Evolutionary conservation across 2,888 invertebrate species (phyloP).

Genomic region (Alloscopus bannaensis): DNA sequence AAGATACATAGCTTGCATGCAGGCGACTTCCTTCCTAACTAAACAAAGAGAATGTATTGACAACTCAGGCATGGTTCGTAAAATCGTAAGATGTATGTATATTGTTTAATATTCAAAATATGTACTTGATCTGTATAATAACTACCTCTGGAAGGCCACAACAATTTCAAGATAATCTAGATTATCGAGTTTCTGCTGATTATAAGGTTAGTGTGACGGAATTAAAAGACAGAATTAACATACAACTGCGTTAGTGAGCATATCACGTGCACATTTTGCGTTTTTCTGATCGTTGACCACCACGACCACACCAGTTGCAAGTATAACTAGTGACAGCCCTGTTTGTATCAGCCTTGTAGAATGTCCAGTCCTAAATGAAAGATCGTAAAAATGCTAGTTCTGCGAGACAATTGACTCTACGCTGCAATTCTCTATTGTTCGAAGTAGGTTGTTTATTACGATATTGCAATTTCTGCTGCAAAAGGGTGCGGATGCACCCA

Average conservation of each 20-base stretch:
- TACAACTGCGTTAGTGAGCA: conserved; percentile 12
- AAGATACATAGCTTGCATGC: no score
- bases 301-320: neutral
- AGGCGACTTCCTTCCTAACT: no score
- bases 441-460: no score
- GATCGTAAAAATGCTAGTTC: conserved; percentile 19
- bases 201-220: conserved; percentile 11
- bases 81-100: neutral
- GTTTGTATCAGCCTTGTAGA: neutral
- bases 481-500: no score
- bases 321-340: neutral
- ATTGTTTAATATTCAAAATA: conserved; percentile 2
- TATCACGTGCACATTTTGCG: conserved; percentile 23
- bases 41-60: no score
- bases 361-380: neutral
- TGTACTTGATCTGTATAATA: neutral
- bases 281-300: conserved; percentile 1
- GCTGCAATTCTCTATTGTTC: no score
- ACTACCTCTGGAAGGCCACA: conserved; percentile 20
- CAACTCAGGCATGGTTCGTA: neutral
- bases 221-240: neutral
- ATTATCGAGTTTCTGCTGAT: conserved; percentile 10
- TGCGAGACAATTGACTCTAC: no score
- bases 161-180: conserved; percentile 26
- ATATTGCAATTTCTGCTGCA: no score